A percentile compares a stretch with the other conserved stretches of the same genome.
These are phyloP conservation scores for Dipus sagitta DNA, from an alignment of 2,797 vertebrate species.

Conservation along the genomic window DNA sequence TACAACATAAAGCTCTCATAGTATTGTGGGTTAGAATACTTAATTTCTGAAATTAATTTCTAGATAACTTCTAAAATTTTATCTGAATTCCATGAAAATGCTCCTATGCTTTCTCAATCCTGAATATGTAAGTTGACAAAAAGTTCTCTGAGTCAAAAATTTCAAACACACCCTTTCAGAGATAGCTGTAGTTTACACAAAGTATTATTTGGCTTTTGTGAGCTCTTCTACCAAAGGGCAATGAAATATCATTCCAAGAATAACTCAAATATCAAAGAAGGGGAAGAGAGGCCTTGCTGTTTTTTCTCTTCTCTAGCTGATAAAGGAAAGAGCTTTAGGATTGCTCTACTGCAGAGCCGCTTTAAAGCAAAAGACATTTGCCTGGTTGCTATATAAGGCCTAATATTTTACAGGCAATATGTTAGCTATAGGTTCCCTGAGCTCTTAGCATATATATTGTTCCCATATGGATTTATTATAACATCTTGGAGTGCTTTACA, in stretches of 20 bases:
- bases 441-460: not conserved
- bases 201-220: conserved; percentile 76
- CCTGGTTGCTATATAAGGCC: not conserved
- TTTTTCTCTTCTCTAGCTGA: conserved; percentile 49
- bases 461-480: not conserved
- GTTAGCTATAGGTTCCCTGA: not conserved
- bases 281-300: conserved; percentile 39
- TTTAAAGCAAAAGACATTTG: not conserved
- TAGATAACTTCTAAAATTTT: conserved; percentile 20
- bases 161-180: conserved; percentile 61
- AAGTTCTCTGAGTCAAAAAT: conserved; percentile 67
- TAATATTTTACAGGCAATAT: no score
- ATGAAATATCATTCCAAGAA: conserved; percentile 78
- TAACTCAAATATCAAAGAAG: conserved; percentile 77
- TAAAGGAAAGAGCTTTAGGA: conserved; percentile 49
- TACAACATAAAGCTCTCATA: not conserved
- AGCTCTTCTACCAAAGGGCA: conserved; percentile 78
- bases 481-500: not conserved
- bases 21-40: not conserved
- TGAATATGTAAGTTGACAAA: conserved; percentile 49
- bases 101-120: conserved; percentile 42
- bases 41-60: conserved; percentile 22
- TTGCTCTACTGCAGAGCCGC: not conserved
- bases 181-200: conserved; percentile 74
- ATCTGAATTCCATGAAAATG: conserved; percentile 39